Percentiles rank a stretch among this genome's conserved stretches.
phyloP scores from a whole-genome alignment of 2,888 invertebrate species.

The Pseudococcus jackbeardsleyi region DNA sequence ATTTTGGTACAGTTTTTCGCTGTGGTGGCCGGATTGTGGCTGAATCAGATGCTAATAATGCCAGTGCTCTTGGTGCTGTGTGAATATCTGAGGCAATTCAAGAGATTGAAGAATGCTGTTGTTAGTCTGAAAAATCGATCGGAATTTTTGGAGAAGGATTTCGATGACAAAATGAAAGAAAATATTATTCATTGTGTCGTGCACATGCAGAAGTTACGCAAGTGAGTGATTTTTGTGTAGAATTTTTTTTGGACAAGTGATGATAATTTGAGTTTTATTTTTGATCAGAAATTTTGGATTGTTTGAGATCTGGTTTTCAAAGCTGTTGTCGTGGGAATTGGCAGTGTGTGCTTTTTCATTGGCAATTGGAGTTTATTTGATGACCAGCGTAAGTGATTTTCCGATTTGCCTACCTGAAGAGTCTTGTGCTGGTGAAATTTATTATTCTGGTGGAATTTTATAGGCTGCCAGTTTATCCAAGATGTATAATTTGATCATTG shows the following conservation, averaged over 20 bases:
- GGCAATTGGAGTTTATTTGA: not conserved
- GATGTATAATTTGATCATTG: not conserved
- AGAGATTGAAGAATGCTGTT: not conserved
- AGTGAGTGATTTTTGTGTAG: not conserved
- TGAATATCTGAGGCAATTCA: not conserved
- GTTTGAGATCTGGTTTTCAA: not conserved
- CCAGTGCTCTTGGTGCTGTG: not conserved
- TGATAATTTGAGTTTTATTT: not conserved
- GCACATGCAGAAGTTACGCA: not conserved
- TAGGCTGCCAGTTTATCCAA: not conserved
- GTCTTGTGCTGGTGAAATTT: too few species aligned
- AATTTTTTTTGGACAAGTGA: too few species aligned
- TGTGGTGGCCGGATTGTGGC: not conserved
- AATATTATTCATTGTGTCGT: not conserved
- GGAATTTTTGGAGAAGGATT: not conserved
- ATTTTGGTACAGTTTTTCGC: not conserved
- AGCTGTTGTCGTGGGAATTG: not conserved
- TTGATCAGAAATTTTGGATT: not conserved
- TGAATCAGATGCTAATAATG: not conserved
- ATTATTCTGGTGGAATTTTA: not conserved
- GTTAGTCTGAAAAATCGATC: not conserved
- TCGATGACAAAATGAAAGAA: not conserved
- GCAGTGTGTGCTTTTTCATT: not conserved
- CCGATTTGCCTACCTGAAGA: too few species aligned
- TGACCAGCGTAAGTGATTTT: not conserved